Percentiles rank a stretch among this genome's conserved stretches.
These are phyloP conservation scores for Smutsia gigantea DNA, from an alignment of 2,797 vertebrate species.

Conservation along the genomic window DNA sequence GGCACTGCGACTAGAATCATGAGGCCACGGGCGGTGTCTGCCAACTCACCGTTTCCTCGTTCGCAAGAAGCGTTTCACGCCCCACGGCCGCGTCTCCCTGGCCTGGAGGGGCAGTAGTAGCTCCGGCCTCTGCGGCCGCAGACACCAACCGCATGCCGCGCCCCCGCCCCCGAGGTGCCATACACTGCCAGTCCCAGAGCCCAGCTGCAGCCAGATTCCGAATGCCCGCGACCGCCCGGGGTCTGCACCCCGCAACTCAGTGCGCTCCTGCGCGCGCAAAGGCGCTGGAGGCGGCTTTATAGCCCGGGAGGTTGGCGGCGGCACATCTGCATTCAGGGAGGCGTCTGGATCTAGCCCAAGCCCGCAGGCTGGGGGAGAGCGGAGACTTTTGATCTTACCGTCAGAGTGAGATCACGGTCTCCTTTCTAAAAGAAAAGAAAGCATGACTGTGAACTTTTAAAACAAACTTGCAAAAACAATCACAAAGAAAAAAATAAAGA, in stretches of 20 bases:
- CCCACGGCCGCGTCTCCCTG: constrained; percentile 82
- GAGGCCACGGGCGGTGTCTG: constrained; percentile 85
- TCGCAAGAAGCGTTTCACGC: constrained; percentile 85
- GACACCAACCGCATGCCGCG: background rate
- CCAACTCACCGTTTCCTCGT: constrained; percentile 90
- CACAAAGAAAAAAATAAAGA: constrained; percentile 76
- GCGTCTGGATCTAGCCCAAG: constrained; percentile 86
- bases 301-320: constrained; percentile 81
- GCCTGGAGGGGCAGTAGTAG: constrained; percentile 72
- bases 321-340: constrained; percentile 85
- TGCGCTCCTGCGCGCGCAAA: constrained; percentile 60
- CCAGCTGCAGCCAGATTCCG: background rate
- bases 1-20: constrained; percentile 81
- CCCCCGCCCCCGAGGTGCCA: constrained; percentile 9
- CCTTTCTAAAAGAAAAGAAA: constrained; percentile 70
- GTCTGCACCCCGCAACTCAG: constrained; percentile 85
- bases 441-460: constrained; percentile 81
- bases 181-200: background rate
- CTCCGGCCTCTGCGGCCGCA: constrained; percentile 29
- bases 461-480: constrained; percentile 76
- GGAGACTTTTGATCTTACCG: constrained; percentile 88
- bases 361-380: constrained; percentile 84
- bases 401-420: constrained; percentile 84
- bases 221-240: constrained; percentile 54
- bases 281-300: constrained; percentile 77